phyloP scores from a whole-genome alignment of 1,140 invertebrate species.

The Ips nitidus region DNA sequence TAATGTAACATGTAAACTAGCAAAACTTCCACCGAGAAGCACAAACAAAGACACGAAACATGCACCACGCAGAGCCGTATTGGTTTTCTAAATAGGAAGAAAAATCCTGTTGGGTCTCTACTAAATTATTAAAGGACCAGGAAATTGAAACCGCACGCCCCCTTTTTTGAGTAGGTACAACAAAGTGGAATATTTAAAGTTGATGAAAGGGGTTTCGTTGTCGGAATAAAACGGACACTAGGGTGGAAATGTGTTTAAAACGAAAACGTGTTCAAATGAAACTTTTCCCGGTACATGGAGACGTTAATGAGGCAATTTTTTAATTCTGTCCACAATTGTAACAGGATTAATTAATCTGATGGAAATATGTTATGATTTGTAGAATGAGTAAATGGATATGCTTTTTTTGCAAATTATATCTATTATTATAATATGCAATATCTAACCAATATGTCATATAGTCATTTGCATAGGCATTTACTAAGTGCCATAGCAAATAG shows the following conservation, averaged over 20 bases:
- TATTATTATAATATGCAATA: too few species aligned
- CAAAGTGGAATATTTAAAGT: constrained; percentile 3
- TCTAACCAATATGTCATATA: too few species aligned
- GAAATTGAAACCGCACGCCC: constrained; percentile 4
- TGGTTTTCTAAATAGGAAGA: neutral
- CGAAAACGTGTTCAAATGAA: neutral
- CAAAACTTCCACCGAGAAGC: constrained; percentile 4
- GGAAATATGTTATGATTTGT: too few species aligned
- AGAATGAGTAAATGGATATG: too few species aligned
- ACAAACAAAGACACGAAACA: constrained; percentile 4
- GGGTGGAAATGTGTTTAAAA: constrained; percentile 1
- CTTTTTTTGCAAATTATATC: too few species aligned
- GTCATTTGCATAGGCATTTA: too few species aligned
- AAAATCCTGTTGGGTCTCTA: neutral
- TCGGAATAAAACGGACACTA: neutral
- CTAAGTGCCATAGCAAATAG: too few species aligned
- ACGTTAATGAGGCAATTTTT: neutral
- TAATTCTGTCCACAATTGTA: neutral
- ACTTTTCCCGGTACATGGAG: neutral
- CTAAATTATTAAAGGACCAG: constrained; percentile 5
- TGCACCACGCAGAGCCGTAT: neutral
- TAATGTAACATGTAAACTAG: constrained; percentile 23
- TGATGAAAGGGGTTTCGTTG: constrained; percentile 1
- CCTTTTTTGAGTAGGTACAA: neutral
- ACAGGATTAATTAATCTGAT: too few species aligned